Conservation (phyloP, 2,888 invertebrate genomes). For the Corythucha ciliata region DNA sequence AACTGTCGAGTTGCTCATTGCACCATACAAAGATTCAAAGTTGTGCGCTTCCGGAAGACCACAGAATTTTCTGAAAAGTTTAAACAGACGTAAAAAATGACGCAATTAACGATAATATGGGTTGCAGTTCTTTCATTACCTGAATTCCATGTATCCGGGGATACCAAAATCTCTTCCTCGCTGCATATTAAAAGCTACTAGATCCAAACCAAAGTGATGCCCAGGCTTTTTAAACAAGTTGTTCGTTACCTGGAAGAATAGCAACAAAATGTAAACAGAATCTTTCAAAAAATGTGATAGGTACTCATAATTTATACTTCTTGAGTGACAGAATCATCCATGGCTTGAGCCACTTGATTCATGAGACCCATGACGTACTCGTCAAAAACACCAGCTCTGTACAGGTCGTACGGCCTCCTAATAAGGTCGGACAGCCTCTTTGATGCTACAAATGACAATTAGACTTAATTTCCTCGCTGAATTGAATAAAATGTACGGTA, state of each 20-base stretch:
- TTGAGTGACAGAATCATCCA: conserved; percentile 84
- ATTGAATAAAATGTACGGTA: not conserved
- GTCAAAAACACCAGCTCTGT: conserved; percentile 80
- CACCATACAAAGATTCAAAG: conserved; percentile 72
- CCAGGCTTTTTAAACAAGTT: conserved; percentile 66
- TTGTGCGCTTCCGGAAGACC: conserved; percentile 67
- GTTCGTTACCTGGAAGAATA: conserved; percentile 69
- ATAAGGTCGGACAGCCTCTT: conserved; percentile 80
- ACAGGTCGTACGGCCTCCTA: conserved; percentile 79
- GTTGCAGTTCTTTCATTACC: conserved; percentile 38
- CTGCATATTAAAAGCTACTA: conserved; percentile 89
- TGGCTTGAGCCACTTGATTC: conserved; percentile 90
- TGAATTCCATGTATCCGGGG: conserved; percentile 87
- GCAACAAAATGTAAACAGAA: not conserved
- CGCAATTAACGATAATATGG: not conserved
- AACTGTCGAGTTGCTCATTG: conserved; percentile 83
- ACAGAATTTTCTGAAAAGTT: conserved; percentile 61
- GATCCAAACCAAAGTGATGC: conserved; percentile 66
- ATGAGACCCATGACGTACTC: conserved; percentile 87
- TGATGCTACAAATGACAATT: conserved; percentile 55
- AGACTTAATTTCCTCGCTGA: not conserved
- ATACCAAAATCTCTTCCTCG: conserved; percentile 84
- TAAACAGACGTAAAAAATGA: not conserved
- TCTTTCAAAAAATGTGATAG: not conserved
- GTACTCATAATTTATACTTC: conserved; percentile 42